These are phyloP conservation scores for Spilarctia lutea DNA, from an alignment of 2,888 invertebrate genomes.

Conservation along the genomic window DNA sequence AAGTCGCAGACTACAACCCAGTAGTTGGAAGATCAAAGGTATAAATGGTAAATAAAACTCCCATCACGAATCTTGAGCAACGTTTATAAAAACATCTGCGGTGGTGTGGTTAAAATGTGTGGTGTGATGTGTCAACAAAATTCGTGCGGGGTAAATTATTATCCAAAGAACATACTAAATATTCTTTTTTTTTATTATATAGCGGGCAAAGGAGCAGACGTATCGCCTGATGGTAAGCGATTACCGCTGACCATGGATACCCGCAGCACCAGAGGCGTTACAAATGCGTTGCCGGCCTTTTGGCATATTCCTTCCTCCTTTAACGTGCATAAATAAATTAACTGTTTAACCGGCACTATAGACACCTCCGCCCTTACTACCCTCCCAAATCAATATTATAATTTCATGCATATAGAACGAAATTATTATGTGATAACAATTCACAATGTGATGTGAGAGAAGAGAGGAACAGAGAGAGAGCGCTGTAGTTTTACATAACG, in stretches of 20 bases:
- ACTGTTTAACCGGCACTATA: not conserved
- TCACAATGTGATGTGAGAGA: not conserved
- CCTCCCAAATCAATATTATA: not conserved
- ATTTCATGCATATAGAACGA: not conserved
- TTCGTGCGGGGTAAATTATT: not conserved
- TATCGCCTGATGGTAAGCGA: too few relatives aligned
- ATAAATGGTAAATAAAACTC: too few relatives aligned
- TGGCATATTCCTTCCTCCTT: too few relatives aligned
- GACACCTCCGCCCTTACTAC: not conserved
- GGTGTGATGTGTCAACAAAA: not conserved
- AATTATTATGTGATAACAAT: too few relatives aligned
- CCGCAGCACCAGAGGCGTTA: too few relatives aligned
- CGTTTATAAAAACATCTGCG: too few relatives aligned
- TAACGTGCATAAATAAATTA: not conserved
- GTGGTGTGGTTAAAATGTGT: too few relatives aligned
- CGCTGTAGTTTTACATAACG: not conserved
- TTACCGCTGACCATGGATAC: too few relatives aligned
- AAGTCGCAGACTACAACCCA: not conserved
- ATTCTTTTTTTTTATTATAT: too few relatives aligned
- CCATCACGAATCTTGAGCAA: not conserved
- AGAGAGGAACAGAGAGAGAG: not conserved
- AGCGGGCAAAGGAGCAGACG: too few relatives aligned
- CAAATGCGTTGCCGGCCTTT: too few relatives aligned
- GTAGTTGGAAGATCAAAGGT: constrained; percentile 1
- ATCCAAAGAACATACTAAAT: not conserved